Percentiles rank a stretch among this genome's conserved stretches.
phyloP scores from a whole-genome alignment of 2,113 vertebrate species.

The Indri indri region DNA sequence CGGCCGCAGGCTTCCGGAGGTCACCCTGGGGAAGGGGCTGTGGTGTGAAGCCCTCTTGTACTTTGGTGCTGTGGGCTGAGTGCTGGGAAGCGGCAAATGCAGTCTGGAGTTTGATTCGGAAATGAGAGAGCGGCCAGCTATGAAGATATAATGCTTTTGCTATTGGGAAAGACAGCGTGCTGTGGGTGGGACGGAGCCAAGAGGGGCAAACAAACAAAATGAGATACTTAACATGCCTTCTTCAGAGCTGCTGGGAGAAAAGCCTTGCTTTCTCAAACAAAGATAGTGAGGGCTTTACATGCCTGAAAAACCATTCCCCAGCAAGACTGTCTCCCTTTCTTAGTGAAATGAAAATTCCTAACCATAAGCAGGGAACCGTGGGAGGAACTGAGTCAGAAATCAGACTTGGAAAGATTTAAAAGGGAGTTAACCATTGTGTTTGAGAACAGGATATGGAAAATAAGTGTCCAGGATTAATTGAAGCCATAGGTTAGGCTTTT shows the following conservation, averaged over 20 bases:
- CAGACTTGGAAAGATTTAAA: not conserved
- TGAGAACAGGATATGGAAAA: not conserved
- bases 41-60: not conserved
- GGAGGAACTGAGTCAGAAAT: not conserved
- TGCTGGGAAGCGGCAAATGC: not conserved
- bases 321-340: constrained; percentile 34
- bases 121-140: not conserved
- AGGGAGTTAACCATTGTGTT: not conserved
- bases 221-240: not conserved
- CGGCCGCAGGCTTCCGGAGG: not conserved
- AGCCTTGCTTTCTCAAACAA: not conserved
- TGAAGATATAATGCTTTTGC: not conserved
- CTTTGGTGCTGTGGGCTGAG: not conserved
- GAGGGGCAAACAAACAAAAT: not conserved
- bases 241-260: not conserved
- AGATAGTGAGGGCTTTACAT: not conserved
- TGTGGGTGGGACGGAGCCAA: not conserved
- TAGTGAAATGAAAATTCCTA: not conserved
- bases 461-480: not conserved
- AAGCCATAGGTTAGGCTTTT: not conserved
- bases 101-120: not conserved
- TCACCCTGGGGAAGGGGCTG: not conserved
- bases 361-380: not conserved
- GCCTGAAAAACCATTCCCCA: not conserved
- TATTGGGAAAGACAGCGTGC: not conserved